phyloP scores from a whole-genome alignment of 1,140 invertebrate species.

The Cataglyphis hispanica region DNA sequence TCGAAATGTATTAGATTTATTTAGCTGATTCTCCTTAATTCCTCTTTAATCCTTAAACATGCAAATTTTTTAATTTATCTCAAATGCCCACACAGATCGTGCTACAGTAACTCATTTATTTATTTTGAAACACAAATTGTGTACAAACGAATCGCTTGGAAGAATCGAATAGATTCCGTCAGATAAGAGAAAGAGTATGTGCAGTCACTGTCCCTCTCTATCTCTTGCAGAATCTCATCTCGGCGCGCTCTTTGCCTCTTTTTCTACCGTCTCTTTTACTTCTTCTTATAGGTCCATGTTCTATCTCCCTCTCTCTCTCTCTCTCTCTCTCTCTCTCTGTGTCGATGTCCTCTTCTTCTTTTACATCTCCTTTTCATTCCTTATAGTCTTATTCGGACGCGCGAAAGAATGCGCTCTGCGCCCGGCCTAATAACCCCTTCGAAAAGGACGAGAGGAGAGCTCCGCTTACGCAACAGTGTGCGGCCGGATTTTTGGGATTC shows the following conservation, averaged over 20 bases:
- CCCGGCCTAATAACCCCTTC: constrained; percentile 81
- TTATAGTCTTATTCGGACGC: constrained; percentile 78
- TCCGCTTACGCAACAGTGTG: constrained; percentile 80
- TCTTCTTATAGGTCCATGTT: constrained; percentile 31
- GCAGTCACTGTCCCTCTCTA: not conserved
- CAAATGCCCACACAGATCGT: not conserved
- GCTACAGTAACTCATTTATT: not conserved
- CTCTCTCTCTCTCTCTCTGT: constrained; percentile 31
- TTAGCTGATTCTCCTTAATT: too few species aligned
- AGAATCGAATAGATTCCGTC: constrained; percentile 8
- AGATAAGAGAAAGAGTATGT: not conserved
- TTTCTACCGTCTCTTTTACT: not conserved
- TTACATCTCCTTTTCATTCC: constrained; percentile 50
- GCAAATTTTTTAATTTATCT: too few species aligned
- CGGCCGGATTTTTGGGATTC: constrained; percentile 80
- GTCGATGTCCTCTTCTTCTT: constrained; percentile 50
- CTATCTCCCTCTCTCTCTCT: constrained; percentile 2
- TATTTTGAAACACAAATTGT: constrained; percentile 14
- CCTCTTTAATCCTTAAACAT: too few species aligned
- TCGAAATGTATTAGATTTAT: too few species aligned
- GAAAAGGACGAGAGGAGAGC: constrained; percentile 71
- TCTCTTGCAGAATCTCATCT: constrained; percentile 17
- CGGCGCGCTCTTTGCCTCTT: constrained; percentile 7
- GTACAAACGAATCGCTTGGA: not conserved
- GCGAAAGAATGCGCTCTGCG: constrained; percentile 79